Base-by-base conservation (phyloP, 1,140 invertebrate genomes). In the Trichoplusia ni region DNA sequence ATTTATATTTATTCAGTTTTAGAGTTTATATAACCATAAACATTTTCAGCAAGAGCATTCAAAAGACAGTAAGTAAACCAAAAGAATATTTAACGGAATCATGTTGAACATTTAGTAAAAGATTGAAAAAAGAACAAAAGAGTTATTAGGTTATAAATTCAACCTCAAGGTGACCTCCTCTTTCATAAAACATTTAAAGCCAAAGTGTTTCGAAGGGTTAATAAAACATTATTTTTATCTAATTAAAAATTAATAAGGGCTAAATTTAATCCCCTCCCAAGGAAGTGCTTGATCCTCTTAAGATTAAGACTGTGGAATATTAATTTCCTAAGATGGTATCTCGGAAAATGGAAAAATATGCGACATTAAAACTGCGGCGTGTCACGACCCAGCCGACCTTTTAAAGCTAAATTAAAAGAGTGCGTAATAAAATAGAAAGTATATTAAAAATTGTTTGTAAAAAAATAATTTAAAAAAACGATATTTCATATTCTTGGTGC, bases 291-390 rank as follows among this genome's bases (percentile, higher is more conserved):
- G 44, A 47, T 47, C 44, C 16, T 29, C 13, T 47, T 29, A 47
- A 47, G 44, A 47, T 47, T 47, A 47, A 13, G 9, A 31, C 44
- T 9, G 44, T 47, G 44, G 44, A 47, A 47, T 47, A 47, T 47
- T 31, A 47, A 47, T 47, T 47, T 47, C 44, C 44, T 47, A 25
- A 47, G 44, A 47, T 29, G 25, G 11, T 16, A 47, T 47, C 44
- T 16, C 14, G 23, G 7, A 31, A 31, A 14, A 8, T 29, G 18
- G 11, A 42, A 42, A 47, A 47, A 31, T 47, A 47, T 29, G 14
- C 23, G 44, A 4, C n/a, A 31, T 47, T 47, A 47, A 47, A 47
- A 31, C 14, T 9, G 14, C 23, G 7, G 23, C 23, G 7, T 29
- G 25, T 47, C 25, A 29, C 14, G 25, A 29, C 8, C 8, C 44